Evolutionary conservation across 2,888 invertebrate genomes (phyloP), one percentile per base, ranked within the genome.

Genomic region (Clivina fossor): DNA sequence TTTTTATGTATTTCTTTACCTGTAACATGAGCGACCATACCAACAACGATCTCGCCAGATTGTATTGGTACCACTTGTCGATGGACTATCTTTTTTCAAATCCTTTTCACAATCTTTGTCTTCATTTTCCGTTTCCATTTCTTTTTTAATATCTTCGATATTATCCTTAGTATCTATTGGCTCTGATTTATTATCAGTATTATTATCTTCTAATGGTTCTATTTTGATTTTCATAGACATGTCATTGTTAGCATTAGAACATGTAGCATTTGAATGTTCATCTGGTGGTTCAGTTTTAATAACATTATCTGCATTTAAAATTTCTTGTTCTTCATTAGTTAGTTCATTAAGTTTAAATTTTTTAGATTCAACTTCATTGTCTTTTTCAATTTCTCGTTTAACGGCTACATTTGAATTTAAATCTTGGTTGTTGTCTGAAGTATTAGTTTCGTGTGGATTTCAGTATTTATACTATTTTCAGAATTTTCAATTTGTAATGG

Each of bases 1-100:
- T 48, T 48, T 5, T 2, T 38, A n/a, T n/a, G n/a, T n/a, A 24
- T 24, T 24, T 7, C 9, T 24, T 61, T 70, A 80, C 84, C 84
- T 80, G 65, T 82, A 84, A 69, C 86, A 87, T 55, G 71, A 73
- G 7, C 71, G 72, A 58, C 83, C 84, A 67, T 85, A 87, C 71
- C 79, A 78, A 69, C 87, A 86, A 50, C 80, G 74, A 60, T 82
- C 80, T 37, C 81, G 66, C 49, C 59, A 62, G 13, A 43, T 32
- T 51, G 43, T 60, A 44, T 53, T 35, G 19, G 24, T 41, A 46
- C 58, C 60, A 5, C 56, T 55, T n/a, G 48, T 41, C 18, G 58
- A 55, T 33, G 46, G 54, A 22, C 43, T 44, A 38, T 40, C 46
- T 15, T 11, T 8, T 33, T 56, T n/a, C n/a, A n/a, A n/a, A n/a